Evolutionary conservation across 2,797 vertebrate genomes (phyloP).

Genomic region (Nyctalus aviator): DNA sequence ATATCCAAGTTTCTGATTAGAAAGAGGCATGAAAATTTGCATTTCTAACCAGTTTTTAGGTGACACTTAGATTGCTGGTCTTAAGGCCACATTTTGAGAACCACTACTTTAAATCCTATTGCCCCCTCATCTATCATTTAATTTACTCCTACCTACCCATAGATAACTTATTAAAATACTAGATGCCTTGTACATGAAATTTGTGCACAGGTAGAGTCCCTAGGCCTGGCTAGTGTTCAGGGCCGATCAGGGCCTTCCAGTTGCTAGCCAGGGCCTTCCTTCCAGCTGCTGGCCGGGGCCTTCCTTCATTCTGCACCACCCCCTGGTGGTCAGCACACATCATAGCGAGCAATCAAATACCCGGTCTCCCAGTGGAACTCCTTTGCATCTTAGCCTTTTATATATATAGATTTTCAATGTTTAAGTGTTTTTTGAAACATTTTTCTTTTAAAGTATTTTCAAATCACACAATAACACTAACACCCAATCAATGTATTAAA

Average conservation of each 20-base stretch:
- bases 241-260: too few relatives aligned
- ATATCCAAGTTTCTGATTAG: not conserved
- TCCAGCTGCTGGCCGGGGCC: too few relatives aligned
- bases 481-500: conserved; percentile 32
- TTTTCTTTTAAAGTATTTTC: conserved; percentile 12
- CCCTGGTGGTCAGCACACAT: too few relatives aligned
- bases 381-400: too few relatives aligned
- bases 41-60: conserved; percentile 15
- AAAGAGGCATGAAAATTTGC: not conserved
- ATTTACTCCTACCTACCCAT: conserved; percentile 2
- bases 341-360: too few relatives aligned
- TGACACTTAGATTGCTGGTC: not conserved
- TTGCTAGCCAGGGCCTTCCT: too few relatives aligned
- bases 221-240: too few relatives aligned
- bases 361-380: too few relatives aligned
- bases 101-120: conserved; percentile 12
- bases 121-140: not conserved
- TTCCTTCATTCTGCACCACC: too few relatives aligned
- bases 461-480: conserved; percentile 22
- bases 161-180: conserved; percentile 22
- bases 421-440: conserved; percentile 2
- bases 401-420: not conserved
- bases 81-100: conserved; percentile 38
- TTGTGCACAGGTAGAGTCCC: too few relatives aligned
- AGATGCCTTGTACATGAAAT: too few relatives aligned